These are phyloP conservation scores for Narcine bancroftii DNA, from an alignment of 2,113 vertebrate species.

Conservation along the genomic window DNA sequence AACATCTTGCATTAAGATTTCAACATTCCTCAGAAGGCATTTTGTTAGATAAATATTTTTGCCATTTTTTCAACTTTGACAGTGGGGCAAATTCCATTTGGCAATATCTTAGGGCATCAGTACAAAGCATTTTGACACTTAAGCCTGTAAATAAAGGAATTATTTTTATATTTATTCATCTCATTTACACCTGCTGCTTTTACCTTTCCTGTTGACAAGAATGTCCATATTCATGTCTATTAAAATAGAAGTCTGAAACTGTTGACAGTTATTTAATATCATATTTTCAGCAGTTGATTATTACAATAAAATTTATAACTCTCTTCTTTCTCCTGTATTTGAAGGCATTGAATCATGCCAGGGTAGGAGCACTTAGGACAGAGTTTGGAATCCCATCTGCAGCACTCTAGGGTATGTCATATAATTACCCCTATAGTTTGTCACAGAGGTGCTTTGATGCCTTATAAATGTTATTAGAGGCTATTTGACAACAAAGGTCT, in stretches of 20 bases:
- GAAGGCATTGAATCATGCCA: background rate
- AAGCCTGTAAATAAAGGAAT: conserved; percentile 30
- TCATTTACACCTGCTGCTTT: background rate
- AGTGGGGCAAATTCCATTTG: conserved; percentile 36
- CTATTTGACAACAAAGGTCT: background rate
- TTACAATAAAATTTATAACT: background rate
- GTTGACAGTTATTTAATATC: background rate
- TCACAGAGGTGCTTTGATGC: background rate
- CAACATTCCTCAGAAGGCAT: background rate
- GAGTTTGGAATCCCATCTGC: background rate
- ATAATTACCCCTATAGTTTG: background rate
- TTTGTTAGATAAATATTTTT: conserved; percentile 29
- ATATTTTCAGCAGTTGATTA: background rate
- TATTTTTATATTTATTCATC: conserved; percentile 41
- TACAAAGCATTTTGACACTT: conserved; percentile 36
- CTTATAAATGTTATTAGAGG: background rate
- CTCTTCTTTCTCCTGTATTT: background rate
- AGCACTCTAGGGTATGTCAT: background rate
- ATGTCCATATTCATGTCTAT: background rate
- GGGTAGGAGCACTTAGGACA: background rate
- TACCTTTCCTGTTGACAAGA: background rate
- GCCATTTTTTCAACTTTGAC: conserved; percentile 35
- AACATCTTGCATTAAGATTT: conserved; percentile 16
- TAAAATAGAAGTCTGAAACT: background rate
- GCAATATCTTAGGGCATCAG: conserved; percentile 35